A percentile compares a stretch with the other conserved stretches of the same genome.
Conservation (phyloP, 2,888 invertebrate species). For the Leptopilina drosophilae region DNA sequence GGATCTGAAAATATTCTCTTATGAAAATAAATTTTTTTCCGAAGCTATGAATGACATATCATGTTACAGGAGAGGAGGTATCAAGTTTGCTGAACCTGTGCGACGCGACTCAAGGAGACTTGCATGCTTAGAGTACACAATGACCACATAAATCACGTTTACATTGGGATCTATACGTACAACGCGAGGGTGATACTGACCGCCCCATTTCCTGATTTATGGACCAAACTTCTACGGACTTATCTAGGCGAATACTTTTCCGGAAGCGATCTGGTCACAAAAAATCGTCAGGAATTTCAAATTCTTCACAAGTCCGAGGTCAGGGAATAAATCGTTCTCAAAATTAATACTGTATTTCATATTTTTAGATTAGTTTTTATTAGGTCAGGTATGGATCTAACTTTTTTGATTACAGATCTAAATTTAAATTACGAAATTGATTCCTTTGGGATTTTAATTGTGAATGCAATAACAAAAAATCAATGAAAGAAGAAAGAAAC, state of each 20-base stretch:
- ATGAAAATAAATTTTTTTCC: too few relatives aligned
- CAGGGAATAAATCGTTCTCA: not conserved
- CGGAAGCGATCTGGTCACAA: not conserved
- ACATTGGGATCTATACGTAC: conserved; percentile 53
- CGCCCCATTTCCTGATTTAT: conserved; percentile 66
- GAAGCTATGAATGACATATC: too few relatives aligned
- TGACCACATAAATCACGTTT: conserved; percentile 68
- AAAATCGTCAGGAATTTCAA: conserved; percentile 16
- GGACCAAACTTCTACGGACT: conserved; percentile 63
- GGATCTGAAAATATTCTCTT: too few relatives aligned
- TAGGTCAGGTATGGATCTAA: too few relatives aligned
- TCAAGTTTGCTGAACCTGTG: conserved; percentile 3
- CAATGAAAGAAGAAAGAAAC: too few relatives aligned
- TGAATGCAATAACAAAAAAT: too few relatives aligned
- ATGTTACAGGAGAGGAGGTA: not conserved
- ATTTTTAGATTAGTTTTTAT: too few relatives aligned
- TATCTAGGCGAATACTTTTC: conserved; percentile 61
- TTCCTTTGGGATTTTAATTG: too few relatives aligned
- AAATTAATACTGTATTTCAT: not conserved
- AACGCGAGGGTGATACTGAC: conserved; percentile 60
- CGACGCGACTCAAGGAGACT: conserved; percentile 22
- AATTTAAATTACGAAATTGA: too few relatives aligned
- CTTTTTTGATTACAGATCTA: too few relatives aligned
- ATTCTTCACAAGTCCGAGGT: not conserved
- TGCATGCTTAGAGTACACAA: conserved; percentile 52